Evolutionary conservation across 2,888 invertebrate genomes (phyloP), one percentile per base, ranked within the genome.

Genomic region (Acanthococcus lagerstroemiae): DNA sequence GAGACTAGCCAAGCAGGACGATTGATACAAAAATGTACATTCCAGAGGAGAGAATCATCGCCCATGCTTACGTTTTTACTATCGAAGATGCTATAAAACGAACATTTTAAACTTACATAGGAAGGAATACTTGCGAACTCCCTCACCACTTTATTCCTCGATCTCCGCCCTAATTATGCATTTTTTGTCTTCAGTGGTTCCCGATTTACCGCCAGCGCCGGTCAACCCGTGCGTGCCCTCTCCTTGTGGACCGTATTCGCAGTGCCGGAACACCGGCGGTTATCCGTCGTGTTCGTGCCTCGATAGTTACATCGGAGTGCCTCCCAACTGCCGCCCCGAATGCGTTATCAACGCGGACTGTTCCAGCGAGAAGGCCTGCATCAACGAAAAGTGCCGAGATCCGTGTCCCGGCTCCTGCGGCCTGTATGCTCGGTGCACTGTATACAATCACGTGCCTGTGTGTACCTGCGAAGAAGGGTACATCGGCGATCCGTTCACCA

Each of bases 181-280:
- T 45, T 45, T 4, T 4, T 52, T 52, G 12, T 9, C 21, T 27
- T n/a, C 7, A 60, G 60, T 30, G 5, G 27, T 52, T 52, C 52
- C 70, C 71, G 75, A 73, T 55, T 70, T 71, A 50, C 72, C 73
- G 22, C 69, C 69, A 52, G 68, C 69, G n/a, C 67, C 67, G 27
- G 46, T 67, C 12, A 71, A 76, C 68, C 80, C 80, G 2, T 90
- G 90, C 74, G 74, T 83, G 57, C 88, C 88, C 45, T 85, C 87
- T 30, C 88, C 89, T 1, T 90, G 90, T 73, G 90, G 90, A 21
- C 82, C 84, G 26, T 85, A 87, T 74, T 84, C 89, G 2, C 81
- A 86, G 73, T 90, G 90, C 72, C 80, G 83, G 68, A 82, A 85
- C 70, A 77, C 81, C 15, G 83, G 84, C 67, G 82, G 82, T 44